phyloP scores from a whole-genome alignment of 2,113 vertebrate genomes.

The Coturnix japonica region DNA sequence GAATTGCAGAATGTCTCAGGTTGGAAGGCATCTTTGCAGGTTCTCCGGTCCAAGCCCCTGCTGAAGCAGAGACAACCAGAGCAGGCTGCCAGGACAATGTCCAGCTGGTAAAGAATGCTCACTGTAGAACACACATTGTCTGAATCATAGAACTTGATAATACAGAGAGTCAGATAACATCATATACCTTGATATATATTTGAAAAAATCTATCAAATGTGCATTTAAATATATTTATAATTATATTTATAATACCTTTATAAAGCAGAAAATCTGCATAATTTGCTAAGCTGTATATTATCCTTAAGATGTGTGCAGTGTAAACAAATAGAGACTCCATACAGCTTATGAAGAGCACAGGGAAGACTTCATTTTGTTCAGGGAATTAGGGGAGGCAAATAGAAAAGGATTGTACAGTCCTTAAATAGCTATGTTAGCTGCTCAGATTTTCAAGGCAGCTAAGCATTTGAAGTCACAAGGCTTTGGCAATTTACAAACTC shows the following conservation, averaged over 20 bases:
- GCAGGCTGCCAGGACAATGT: not conserved
- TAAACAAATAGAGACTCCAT: not conserved
- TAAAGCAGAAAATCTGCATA: not conserved
- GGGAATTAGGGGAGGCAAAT: not conserved
- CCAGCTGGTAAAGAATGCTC: not conserved
- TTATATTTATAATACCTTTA: not conserved
- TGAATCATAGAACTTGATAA: not conserved
- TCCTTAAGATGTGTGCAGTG: not conserved
- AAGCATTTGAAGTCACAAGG: not conserved
- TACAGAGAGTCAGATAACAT: not conserved
- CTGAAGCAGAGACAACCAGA: not conserved
- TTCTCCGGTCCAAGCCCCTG: not conserved
- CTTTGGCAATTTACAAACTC: constrained; percentile 59
- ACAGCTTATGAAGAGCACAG: not conserved
- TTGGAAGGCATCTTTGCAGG: not conserved
- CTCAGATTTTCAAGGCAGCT: constrained; percentile 29
- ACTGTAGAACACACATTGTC: not conserved
- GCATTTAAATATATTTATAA: not conserved
- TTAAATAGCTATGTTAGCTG: not conserved
- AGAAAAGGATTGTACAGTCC: not conserved
- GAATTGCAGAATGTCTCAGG: not conserved
- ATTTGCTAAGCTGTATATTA: not conserved
- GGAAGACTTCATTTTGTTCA: not conserved
- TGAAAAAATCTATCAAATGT: not conserved
- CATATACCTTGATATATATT: not conserved